Base-by-base conservation (phyloP, 2,113 vertebrate genomes). In the Oxygymnocypris stewartii region DNA sequence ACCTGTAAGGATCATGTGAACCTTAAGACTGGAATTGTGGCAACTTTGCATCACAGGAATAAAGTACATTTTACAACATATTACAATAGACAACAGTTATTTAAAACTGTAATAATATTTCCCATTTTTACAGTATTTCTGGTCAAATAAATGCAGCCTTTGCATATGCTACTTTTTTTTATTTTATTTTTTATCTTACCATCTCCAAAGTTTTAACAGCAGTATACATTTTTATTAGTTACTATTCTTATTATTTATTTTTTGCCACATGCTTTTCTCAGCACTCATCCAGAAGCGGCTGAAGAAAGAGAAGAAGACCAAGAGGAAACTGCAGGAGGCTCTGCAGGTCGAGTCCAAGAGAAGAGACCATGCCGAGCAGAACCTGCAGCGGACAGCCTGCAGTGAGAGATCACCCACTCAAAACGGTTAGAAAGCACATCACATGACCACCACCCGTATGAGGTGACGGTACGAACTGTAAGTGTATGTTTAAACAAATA, bases 241-340 rank as follows among this genome's bases (percentile, higher is more conserved):
- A 54, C 14, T 12, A 10, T 23, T 61, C 8, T 13, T 40, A 67
- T 44, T 8, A 67, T 47, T 31, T 20, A 57, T 23, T 73, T 51
- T 12, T 37, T 37, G 18, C 8, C 23, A 18, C 20, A 57, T n/a
- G 11, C 49, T 71, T 12, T 82, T 89, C 88, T 85, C 87, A 97
- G 96, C 96, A 93, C 96, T 97, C 93, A 95, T 97, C 93, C 96
- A 97, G 91, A 97, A 97, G 86, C 94, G 96, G 84, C 93, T 97
- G 94, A 97, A 97, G 94, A 97, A 97, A 88, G 96, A 97, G 90
- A 97, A 97, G 90, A 97, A 97, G 82, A 96, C 96, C 37, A 97
- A 97, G 91, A 95, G 96, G 94, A 96, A 97, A 95, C 94, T 97
- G 85, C 96, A 97, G 89, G 96, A 97, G 93, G 96, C 96, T 0